These are phyloP conservation scores for Lasaia peninsularis DNA, from an alignment of 1,140 invertebrate genomes.

Conservation along the genomic window DNA sequence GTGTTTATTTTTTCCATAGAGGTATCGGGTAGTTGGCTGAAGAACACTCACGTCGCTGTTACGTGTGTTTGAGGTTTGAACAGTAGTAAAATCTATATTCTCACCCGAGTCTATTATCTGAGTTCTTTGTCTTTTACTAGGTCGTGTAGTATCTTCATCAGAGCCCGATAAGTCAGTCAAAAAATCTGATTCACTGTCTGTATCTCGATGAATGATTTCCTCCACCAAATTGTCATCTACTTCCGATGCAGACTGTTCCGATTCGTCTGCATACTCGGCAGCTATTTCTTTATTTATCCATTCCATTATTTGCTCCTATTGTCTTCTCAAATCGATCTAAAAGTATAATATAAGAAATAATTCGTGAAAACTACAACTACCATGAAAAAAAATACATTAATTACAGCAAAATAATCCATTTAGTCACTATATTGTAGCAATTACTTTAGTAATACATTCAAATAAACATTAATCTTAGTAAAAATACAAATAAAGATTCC, in stretches of 20 bases:
- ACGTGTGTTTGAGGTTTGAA: not conserved
- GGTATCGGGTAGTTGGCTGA: not conserved
- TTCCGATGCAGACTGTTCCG: not conserved
- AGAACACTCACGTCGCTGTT: not conserved
- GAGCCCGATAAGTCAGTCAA: not conserved
- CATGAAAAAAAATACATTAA: no score
- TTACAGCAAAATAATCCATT: no score
- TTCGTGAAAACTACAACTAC: no score
- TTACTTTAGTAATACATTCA: no score
- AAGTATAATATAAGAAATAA: not conserved
- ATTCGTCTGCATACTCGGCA: not conserved
- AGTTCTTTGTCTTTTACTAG: slow-evolving; percentile 18
- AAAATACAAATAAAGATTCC: no score
- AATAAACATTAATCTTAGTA: no score
- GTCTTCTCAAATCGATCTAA: slow-evolving; percentile 8
- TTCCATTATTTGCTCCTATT: not conserved
- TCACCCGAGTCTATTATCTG: slow-evolving; percentile 17
- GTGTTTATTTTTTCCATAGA: slow-evolving; percentile 20
- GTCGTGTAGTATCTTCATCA: not conserved
- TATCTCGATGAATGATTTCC: not conserved
- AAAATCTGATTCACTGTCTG: not conserved
- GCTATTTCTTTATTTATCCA: not conserved
- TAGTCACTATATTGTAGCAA: no score
- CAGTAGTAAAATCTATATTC: not conserved
- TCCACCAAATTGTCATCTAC: not conserved